Conservation (phyloP, 92 coral and sea anemone genomes). For the Epizoanthus fatuus region DNA sequence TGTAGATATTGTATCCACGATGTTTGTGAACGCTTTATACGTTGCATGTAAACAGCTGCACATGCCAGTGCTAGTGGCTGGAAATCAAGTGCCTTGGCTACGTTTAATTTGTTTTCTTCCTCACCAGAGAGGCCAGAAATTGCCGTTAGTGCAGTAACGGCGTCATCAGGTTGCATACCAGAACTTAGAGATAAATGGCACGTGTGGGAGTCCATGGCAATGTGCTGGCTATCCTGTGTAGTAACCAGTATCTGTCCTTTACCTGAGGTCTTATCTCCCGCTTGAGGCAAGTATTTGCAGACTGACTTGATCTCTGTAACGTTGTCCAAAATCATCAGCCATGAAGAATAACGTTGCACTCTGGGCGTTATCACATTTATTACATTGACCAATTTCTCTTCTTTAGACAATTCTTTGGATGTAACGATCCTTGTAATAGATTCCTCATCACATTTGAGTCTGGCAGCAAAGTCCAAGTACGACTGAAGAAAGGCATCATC, state of each 20-base stretch:
- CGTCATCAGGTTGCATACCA: conserved; percentile 6
- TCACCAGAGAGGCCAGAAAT: conserved; percentile 7
- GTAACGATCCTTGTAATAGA: conserved; percentile 28
- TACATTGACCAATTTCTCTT: conserved; percentile 29
- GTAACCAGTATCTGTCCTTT: conserved; percentile 33
- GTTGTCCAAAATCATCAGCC: conserved; percentile 43
- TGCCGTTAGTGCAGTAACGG: conserved; percentile 1
- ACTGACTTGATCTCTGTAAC: conserved; percentile 21
- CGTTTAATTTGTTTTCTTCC: conserved; percentile 2
- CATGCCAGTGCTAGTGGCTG: conserved; percentile 47
- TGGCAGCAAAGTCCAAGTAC: conserved; percentile 42
- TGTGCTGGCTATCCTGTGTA: conserved; percentile 21
- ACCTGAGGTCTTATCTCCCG: conserved; percentile 16
- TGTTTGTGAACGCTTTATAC: not conserved
- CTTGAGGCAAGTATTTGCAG: conserved; percentile 8
- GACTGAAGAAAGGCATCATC: conserved; percentile 53
- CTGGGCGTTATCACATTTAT: conserved; percentile 18
- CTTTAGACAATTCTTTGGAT: conserved; percentile 22
- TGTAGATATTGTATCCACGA: conserved; percentile 26
- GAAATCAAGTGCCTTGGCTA: conserved; percentile 29
- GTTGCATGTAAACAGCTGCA: conserved; percentile 41
- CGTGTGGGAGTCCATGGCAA: conserved; percentile 13
- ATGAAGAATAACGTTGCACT: conserved; percentile 18
- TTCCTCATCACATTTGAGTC: conserved; percentile 41
- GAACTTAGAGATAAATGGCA: conserved; percentile 20